Evolutionary conservation across 1,140 invertebrate species (phyloP).

Genomic region (Maconellicoccus hirsutus): DNA sequence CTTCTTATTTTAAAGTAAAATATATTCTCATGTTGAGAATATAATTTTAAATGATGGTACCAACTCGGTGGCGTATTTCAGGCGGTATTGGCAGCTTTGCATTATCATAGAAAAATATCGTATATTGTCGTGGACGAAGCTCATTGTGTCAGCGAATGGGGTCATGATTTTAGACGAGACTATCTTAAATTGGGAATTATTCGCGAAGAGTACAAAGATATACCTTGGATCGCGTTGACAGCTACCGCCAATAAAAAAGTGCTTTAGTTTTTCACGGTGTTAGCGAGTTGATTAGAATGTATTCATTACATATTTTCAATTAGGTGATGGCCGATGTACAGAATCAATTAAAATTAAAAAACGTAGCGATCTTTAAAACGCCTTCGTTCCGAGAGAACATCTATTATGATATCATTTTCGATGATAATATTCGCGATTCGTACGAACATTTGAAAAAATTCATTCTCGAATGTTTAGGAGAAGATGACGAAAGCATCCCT

Average conservation of each 20-base stretch:
- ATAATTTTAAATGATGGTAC: neutral
- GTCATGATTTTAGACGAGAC: constrained; percentile 92
- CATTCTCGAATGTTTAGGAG: constrained; percentile 42
- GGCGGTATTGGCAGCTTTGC: constrained; percentile 36
- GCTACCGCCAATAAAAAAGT: constrained; percentile 63
- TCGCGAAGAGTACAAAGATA: constrained; percentile 44
- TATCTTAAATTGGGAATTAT: constrained; percentile 72
- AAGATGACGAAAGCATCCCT: constrained; percentile 21
- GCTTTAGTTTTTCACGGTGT: neutral
- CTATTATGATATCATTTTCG: constrained; percentile 62
- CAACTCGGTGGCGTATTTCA: constrained; percentile 31
- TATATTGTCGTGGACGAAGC: constrained; percentile 84
- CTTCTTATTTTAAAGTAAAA: constrained; percentile 52
- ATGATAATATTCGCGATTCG: constrained; percentile 64
- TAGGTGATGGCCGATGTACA: constrained; percentile 47
- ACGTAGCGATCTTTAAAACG: constrained; percentile 45
- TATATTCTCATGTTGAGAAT: neutral
- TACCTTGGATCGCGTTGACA: constrained; percentile 84
- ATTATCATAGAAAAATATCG: constrained; percentile 41
- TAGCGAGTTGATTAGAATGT: no score
- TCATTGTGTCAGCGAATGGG: constrained; percentile 96
- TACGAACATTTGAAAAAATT: constrained; percentile 63
- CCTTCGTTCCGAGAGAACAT: constrained; percentile 55
- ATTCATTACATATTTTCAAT: constrained; percentile 22
- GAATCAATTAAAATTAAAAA: constrained; percentile 40